Base-by-base conservation (phyloP, 2,797 vertebrate genomes). In the Rousettus madagascariensis region DNA sequence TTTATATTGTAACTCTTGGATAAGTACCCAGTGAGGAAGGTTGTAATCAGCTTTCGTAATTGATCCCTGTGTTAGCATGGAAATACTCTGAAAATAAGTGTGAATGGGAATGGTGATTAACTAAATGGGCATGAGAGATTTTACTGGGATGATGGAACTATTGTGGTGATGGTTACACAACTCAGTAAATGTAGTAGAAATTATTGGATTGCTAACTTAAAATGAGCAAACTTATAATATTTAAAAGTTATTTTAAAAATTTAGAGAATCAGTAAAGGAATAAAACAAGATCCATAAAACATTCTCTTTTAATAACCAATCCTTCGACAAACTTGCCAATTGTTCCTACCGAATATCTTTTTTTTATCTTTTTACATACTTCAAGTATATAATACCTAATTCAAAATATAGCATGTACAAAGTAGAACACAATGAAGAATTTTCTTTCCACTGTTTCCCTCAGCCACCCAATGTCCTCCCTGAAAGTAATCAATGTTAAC, bases 301-400 rank as follows among this genome's bases (percentile, higher is more conserved):
- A 38, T n/a, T 63, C 53, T 83, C 22, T 51, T 79, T 84, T 94
- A 49, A 84, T 43, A 79, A 84, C 8, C 24, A 92, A 12, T 75
- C 33, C 68, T 15, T 86, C 33, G 75, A 57, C 24, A 86, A 90
- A 79, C 36, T 84, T 77, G 19, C 69, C 53, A 79, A 49, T 20
- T 49, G 1, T 69, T 20, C 20, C 53, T 90, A 53, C 26, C 46
- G 87, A 66, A 75, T 68, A 49, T 3, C 33, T 63, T 15, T 33
- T 69, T 66, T 38, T 72, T n/a, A 46, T 24, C 55, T 57, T 90
- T 94, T 83, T 92, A 66, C 43, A 11, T 88, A 91, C 92, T 95
- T 96, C 33, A 86, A 66, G 49, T 41, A 7, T 11, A 28, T 51
- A n/a, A 69, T 16, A 61, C 26, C 33, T 17, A 89, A 22, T 89